Conservation (phyloP, 2,888 invertebrate genomes). For the Caenorhabditis drosophilae region DNA sequence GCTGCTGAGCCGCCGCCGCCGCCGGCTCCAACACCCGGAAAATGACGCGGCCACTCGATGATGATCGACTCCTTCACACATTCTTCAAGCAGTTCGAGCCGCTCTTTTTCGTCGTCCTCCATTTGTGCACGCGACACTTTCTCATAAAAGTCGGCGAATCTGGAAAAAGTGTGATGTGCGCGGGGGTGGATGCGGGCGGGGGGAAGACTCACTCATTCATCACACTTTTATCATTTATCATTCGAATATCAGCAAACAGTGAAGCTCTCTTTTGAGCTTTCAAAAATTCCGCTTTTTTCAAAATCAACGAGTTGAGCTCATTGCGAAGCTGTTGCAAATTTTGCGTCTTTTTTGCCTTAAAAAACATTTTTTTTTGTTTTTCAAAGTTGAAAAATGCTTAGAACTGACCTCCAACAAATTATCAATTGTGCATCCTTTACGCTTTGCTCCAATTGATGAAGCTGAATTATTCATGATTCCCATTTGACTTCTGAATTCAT, state of each 20-base stretch:
- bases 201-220: slow-evolving; percentile 39
- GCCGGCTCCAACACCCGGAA: slow-evolving; percentile 30
- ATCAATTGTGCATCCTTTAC: slow-evolving; percentile 29
- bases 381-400: no score
- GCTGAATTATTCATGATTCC: slow-evolving; percentile 20
- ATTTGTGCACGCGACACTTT: slow-evolving; percentile 7
- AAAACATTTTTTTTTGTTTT: not conserved
- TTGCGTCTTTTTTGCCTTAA: slow-evolving; percentile 27
- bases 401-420: slow-evolving; percentile 19
- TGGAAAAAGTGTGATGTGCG: slow-evolving; percentile 7
- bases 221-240: slow-evolving; percentile 21
- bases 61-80: slow-evolving; percentile 41
- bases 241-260: slow-evolving; percentile 39
- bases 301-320: slow-evolving; percentile 28
- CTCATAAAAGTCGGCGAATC: slow-evolving; percentile 18
- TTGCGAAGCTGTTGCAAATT: slow-evolving; percentile 29
- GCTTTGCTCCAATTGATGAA: slow-evolving; percentile 2
- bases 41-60: slow-evolving; percentile 53
- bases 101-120: slow-evolving; percentile 16
- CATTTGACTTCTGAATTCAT: slow-evolving; percentile 21
- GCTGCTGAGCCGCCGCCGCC: no score
- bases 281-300: slow-evolving; percentile 41
- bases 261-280: slow-evolving; percentile 39
- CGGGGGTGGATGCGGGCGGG: no score
- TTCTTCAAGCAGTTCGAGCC: slow-evolving; percentile 12